Conservation (phyloP, 2,113 vertebrate genomes). For the Salvator merianae region DNA sequence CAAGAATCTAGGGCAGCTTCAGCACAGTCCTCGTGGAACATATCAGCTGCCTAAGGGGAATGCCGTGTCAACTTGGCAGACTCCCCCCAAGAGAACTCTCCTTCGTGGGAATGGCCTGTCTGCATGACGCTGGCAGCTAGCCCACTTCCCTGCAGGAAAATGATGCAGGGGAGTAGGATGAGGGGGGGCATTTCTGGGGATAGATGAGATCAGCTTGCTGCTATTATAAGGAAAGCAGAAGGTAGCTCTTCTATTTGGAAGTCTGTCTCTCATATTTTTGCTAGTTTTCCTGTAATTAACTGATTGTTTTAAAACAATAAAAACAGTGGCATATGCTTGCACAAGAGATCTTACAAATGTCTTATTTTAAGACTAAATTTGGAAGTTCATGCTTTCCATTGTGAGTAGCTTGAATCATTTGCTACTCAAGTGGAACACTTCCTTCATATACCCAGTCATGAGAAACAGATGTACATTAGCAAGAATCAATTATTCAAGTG, state of each 20-base stretch:
- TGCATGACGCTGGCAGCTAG: too few relatives aligned
- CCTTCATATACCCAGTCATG: neutral
- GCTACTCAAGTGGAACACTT: too few relatives aligned
- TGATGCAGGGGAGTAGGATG: too few relatives aligned
- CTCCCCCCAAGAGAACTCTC: too few relatives aligned
- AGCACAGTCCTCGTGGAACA: too few relatives aligned
- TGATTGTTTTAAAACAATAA: neutral
- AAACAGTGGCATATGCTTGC: neutral
- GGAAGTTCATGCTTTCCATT: neutral
- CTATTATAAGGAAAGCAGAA: neutral
- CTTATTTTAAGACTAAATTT: neutral
- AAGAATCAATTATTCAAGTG: neutral
- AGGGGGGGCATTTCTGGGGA: neutral
- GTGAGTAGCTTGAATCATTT: neutral
- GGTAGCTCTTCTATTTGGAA: neutral
- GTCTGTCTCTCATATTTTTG: neutral
- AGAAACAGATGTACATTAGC: neutral
- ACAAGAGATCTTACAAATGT: neutral
- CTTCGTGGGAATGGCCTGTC: too few relatives aligned
- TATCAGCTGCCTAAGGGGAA: too few relatives aligned
- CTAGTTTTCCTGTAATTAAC: neutral
- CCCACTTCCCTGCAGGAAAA: too few relatives aligned
- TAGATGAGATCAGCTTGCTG: too few relatives aligned
- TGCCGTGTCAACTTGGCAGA: too few relatives aligned
- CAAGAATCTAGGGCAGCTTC: too few relatives aligned